Conservation (phyloP, 1,140 invertebrate species). For the Polyergus mexicanus region DNA sequence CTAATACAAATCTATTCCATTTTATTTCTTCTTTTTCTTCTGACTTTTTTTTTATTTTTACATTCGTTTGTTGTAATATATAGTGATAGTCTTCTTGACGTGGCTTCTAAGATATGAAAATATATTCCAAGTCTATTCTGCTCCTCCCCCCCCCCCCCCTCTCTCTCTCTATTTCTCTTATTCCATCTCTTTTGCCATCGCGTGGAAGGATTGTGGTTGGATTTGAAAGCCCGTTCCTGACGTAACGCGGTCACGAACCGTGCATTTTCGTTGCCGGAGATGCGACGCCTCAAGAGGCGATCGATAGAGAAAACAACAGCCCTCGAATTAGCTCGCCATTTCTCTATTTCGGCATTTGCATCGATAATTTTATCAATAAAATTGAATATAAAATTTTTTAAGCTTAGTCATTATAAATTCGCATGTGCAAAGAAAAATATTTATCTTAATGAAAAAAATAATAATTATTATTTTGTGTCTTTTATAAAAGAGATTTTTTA, state of each 20-base stretch:
- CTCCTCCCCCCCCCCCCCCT: background rate
- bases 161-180: slow-evolving; percentile 31
- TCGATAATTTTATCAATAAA: background rate
- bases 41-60: background rate
- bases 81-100: background rate
- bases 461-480: background rate
- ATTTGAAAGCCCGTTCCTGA: slow-evolving; percentile 68
- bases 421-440: too few species aligned
- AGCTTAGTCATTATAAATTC: background rate
- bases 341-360: slow-evolving; percentile 8
- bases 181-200: background rate
- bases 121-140: slow-evolving; percentile 16
- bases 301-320: slow-evolving; percentile 31
- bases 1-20: background rate
- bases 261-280: slow-evolving; percentile 49
- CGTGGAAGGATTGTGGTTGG: slow-evolving; percentile 36
- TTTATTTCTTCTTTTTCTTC: background rate
- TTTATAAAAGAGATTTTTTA: background rate
- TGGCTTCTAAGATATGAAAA: slow-evolving; percentile 29
- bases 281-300: slow-evolving; percentile 48
- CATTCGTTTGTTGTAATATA: background rate
- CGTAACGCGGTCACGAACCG: slow-evolving; percentile 61
- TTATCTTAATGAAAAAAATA: background rate
- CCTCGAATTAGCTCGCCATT: slow-evolving; percentile 4
- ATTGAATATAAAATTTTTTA: background rate